A percentile compares a stretch with the other conserved stretches of the same genome.
These are phyloP conservation scores for Drosophila neotestacea DNA, from an alignment of 2,888 invertebrate genomes.

Conservation along the genomic window DNA sequence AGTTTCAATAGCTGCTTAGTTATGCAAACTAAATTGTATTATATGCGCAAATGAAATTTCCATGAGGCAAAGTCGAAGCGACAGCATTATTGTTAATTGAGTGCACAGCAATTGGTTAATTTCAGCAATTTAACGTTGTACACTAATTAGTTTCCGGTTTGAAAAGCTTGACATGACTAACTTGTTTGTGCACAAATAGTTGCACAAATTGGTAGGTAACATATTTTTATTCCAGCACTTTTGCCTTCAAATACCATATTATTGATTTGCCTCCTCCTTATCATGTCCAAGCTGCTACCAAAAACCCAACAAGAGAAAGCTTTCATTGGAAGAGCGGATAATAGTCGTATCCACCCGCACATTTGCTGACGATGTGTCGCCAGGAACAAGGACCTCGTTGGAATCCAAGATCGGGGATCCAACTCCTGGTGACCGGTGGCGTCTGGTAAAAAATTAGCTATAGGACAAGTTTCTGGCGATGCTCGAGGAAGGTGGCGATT, in stretches of 20 bases:
- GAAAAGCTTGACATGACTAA: slow-evolving; percentile 7
- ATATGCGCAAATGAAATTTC: slow-evolving; percentile 38
- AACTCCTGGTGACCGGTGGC: too few species aligned
- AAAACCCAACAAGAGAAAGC: too few species aligned
- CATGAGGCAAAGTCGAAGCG: slow-evolving; percentile 8
- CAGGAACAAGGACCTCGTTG: too few species aligned
- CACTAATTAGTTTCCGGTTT: slow-evolving; percentile 29
- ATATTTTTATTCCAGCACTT: slow-evolving; percentile 1
- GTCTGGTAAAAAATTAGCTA: too few species aligned
- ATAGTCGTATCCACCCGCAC: too few species aligned
- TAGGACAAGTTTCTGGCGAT: too few species aligned
- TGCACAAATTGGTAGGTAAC: background rate
- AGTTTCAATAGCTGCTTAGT: slow-evolving; percentile 29
- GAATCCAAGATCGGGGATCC: too few species aligned
- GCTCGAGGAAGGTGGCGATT: too few species aligned
- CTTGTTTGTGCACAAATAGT: slow-evolving; percentile 16
- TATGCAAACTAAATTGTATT: slow-evolving; percentile 49
- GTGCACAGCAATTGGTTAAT: slow-evolving; percentile 29
- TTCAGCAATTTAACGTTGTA: slow-evolving; percentile 14
- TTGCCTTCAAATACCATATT: background rate
- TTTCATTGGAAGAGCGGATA: too few species aligned
- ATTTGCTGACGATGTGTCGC: too few species aligned
- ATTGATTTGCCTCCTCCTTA: too few species aligned
- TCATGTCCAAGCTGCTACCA: too few species aligned
- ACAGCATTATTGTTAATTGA: slow-evolving; percentile 45